Conservation (phyloP, 2,113 vertebrate species). For the Charadrius vociferus region DNA sequence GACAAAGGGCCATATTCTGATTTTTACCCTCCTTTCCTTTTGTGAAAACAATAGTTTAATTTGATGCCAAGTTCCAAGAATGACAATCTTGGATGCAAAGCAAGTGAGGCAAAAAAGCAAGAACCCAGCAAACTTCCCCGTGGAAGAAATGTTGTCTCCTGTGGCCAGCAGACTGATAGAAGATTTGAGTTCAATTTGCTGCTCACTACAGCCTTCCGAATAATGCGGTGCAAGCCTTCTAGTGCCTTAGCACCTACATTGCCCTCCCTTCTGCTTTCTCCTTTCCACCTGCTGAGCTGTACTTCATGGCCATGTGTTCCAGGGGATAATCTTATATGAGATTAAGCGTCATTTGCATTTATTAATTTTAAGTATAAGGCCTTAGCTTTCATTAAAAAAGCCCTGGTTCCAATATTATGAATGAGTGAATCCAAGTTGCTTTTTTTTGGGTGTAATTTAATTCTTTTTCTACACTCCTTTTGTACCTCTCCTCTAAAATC, state of each 20-base stretch:
- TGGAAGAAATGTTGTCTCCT: background rate
- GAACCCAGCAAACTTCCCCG: background rate
- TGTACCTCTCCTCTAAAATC: background rate
- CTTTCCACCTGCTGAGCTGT: background rate
- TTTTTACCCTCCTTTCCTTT: background rate
- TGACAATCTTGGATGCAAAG: background rate
- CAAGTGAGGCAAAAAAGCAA: background rate
- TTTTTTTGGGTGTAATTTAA: background rate
- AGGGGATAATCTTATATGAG: background rate
- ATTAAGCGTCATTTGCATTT: background rate
- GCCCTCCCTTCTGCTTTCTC: background rate
- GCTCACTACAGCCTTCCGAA: background rate
- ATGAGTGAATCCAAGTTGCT: background rate
- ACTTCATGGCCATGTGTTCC: background rate
- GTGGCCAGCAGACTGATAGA: background rate
- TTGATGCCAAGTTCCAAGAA: background rate
- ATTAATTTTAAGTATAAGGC: background rate
- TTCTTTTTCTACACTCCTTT: background rate
- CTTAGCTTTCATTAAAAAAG: background rate
- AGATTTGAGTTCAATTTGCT: background rate
- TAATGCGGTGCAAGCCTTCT: background rate
- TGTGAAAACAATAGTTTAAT: constrained; percentile 12
- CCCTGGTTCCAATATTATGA: background rate
- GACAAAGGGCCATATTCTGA: background rate
- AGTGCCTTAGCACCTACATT: background rate